Evolutionary conservation across 2,113 vertebrate genomes (phyloP).

Genomic region (Oplegnathus fasciatus): DNA sequence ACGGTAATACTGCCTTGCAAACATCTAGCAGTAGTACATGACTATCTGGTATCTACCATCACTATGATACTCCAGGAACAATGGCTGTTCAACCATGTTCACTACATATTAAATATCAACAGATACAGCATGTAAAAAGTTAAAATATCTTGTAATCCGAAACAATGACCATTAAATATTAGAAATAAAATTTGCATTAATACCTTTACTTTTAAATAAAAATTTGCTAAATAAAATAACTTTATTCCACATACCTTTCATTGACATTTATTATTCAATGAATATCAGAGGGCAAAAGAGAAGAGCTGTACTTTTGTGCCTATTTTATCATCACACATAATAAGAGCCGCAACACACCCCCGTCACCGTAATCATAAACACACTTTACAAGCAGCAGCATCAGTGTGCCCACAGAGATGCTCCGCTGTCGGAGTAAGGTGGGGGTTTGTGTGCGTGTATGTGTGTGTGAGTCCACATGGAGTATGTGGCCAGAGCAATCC

Average conservation of each 20-base stretch:
- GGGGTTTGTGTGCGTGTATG: conserved; percentile 6
- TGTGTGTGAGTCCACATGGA: conserved; percentile 35
- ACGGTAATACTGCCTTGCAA: conserved; percentile 6
- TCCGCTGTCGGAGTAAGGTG: conserved; percentile 28
- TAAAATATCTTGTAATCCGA: too few species aligned
- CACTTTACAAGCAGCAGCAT: conserved; percentile 42
- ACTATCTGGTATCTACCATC: conserved; percentile 10
- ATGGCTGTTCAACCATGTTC: neutral
- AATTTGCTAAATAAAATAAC: neutral
- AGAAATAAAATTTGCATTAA: neutral
- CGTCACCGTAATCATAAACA: conserved; percentile 33
- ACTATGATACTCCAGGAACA: neutral
- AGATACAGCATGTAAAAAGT: too few species aligned
- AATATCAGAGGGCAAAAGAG: neutral
- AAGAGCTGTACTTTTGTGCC: neutral
- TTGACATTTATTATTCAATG: neutral
- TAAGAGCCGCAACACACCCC: conserved; percentile 36
- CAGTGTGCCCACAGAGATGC: conserved; percentile 21
- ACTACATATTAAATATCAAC: neutral
- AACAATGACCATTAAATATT: neutral
- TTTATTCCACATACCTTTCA: neutral
- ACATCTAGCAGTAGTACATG: neutral
- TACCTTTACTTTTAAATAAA: neutral
- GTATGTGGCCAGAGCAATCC: conserved; percentile 17
- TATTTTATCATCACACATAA: conserved; percentile 45